Evolutionary conservation across 2,797 vertebrate genomes (phyloP).

Genomic region (Platyrinchus mystaceus): DNA sequence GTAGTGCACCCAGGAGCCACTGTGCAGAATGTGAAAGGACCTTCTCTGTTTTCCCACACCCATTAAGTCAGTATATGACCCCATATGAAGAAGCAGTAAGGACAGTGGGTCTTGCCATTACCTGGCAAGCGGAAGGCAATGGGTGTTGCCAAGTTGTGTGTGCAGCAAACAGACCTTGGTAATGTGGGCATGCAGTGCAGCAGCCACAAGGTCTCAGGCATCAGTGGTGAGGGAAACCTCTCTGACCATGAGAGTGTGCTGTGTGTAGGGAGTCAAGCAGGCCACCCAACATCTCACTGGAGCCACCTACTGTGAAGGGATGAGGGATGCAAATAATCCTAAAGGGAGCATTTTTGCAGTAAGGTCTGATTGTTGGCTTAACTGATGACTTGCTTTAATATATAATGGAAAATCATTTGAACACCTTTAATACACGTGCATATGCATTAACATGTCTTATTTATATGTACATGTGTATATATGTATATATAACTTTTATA

Average conservation of each 20-base stretch:
- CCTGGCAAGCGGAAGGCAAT: not conserved
- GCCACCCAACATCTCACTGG: not conserved
- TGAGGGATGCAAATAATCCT: not conserved
- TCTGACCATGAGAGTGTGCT: not conserved
- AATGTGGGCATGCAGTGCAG: accelerated
- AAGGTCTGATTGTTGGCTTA: not conserved
- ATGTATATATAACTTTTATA: not conserved
- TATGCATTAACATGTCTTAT: not conserved
- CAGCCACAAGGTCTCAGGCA: not conserved
- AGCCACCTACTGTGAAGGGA: not conserved
- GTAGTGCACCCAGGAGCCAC: not conserved
- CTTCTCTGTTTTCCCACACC: not conserved
- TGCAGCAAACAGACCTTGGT: not conserved
- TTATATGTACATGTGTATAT: not conserved
- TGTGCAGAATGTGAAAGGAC: not conserved
- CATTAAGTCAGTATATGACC: accelerated
- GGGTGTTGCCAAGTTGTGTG: not conserved
- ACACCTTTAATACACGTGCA: not conserved
- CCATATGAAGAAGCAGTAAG: not conserved
- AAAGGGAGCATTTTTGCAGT: not conserved
- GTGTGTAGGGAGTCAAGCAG: not conserved
- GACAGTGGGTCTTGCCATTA: not conserved
- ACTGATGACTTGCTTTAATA: not conserved
- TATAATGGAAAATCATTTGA: not conserved
- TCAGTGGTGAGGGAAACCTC: not conserved